These are phyloP conservation scores for Phenganax subtilis DNA, from an alignment of 92 coral and sea anemone genomes.

Conservation along the genomic window DNA sequence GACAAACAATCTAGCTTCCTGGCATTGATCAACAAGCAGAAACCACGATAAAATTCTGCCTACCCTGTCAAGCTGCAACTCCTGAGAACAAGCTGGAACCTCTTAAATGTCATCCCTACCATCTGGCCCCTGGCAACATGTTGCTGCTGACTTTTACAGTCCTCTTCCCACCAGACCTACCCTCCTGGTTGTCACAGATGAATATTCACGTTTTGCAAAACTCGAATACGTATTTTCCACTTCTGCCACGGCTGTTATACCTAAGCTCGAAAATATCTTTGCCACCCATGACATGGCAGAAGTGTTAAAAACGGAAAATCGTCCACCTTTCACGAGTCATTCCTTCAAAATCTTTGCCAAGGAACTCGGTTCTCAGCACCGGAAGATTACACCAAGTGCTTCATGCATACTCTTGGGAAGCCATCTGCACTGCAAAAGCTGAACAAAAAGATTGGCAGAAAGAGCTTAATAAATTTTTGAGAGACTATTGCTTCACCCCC, in stretches of 20 bases:
- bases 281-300: slow-evolving; percentile 36
- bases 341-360: neutral
- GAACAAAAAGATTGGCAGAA: slow-evolving; percentile 32
- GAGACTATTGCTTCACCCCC: slow-evolving; percentile 39
- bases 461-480: slow-evolving; percentile 42
- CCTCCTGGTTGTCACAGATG: slow-evolving; percentile 43
- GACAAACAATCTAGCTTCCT: slow-evolving; percentile 58
- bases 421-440: slow-evolving; percentile 16
- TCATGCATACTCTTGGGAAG: slow-evolving; percentile 26
- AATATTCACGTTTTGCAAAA: slow-evolving; percentile 37
- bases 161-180: slow-evolving; percentile 39
- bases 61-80: slow-evolving; percentile 48
- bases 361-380: neutral
- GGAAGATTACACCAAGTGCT: slow-evolving; percentile 6
- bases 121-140: slow-evolving; percentile 27
- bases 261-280: slow-evolving; percentile 28
- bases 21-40: slow-evolving; percentile 49
- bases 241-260: slow-evolving; percentile 33
- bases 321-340: neutral
- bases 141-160: slow-evolving; percentile 42
- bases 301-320: slow-evolving; percentile 22
- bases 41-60: slow-evolving; percentile 36
- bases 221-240: slow-evolving; percentile 41
- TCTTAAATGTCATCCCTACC: slow-evolving; percentile 44
- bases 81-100: slow-evolving; percentile 44